Base-by-base conservation (phyloP, 2,888 invertebrate species). In the Aleiodes alternator region DNA sequence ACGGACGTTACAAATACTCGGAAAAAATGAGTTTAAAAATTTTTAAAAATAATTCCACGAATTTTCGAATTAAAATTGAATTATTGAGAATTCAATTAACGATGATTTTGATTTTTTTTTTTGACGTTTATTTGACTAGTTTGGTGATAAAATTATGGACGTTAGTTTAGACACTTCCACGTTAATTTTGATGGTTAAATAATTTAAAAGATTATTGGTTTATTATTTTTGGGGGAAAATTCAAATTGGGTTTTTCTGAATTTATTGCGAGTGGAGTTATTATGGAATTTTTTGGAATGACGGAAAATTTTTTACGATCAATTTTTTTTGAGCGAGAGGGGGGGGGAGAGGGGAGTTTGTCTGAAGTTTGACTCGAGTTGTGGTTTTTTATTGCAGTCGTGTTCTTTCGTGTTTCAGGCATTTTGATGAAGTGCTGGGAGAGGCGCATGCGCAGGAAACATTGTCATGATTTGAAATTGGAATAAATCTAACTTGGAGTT, bases 161-260 rank as follows among this genome's bases (percentile, higher is more conserved):
- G 86, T 82, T 73, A 73, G 31, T 61, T n/a, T 71, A 86, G 86
- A 76, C 84, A 76, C 69, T 78, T 85, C 84, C 82, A 79, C 72
- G 77, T 76, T 76, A 78, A 73, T 69, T 69, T 43, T 16, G 38
- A n/a, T 14, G 8, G 38, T 14, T 34, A 31, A 69, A 31, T 31
- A 3, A 34, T 55, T 34, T 29, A 9, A 6, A 43, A 56, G n/a
- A n/a, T n/a, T 23, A 1, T 23, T 23, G 23, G 23, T 23, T 69
- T 56, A 11, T 34, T 56, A n/a, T 7, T 43, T 43, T 38, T 23
- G 23, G 23, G 23, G 1, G 23, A 16, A 43, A 43, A 5, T 38
- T 23, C 6, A 43, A 43, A 43, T 70, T 57, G 43, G 7, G 43
- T 16, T 23, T 48, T n/a, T 9, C 5, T 29, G 23, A 50, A 71